These are phyloP conservation scores for Colletes latitarsis DNA, from an alignment of 1,140 invertebrate genomes.

Conservation along the genomic window DNA sequence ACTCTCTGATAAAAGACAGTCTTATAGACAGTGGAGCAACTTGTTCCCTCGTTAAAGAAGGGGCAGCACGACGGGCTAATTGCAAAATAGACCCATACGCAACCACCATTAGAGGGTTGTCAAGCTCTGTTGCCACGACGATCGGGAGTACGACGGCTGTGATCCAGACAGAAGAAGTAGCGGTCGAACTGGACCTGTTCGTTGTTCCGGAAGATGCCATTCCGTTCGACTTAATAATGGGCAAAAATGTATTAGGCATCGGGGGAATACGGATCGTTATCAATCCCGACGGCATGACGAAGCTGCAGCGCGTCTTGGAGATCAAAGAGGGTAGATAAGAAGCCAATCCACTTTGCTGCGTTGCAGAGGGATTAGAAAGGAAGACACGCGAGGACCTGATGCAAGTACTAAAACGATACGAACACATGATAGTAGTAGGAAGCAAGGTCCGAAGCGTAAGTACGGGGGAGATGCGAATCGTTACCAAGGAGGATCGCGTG, in stretches of 20 bases:
- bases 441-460: slow-evolving; percentile 15
- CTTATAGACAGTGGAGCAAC: neutral
- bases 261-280: neutral
- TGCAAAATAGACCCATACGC: neutral
- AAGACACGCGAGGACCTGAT: neutral
- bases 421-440: slow-evolving; percentile 12
- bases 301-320: neutral
- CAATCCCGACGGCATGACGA: neutral
- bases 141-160: neutral
- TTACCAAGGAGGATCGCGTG: neutral
- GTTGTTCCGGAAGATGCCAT: neutral
- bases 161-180: neutral
- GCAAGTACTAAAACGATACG: slow-evolving; percentile 10
- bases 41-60: neutral
- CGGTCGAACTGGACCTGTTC: neutral
- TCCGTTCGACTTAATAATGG: neutral
- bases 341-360: neutral
- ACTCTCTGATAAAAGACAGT: neutral
- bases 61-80: neutral
- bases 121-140: neutral
- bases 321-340: neutral
- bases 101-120: neutral
- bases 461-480: slow-evolving; percentile 40
- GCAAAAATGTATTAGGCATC: neutral
- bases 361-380: slow-evolving; percentile 15